A percentile compares a stretch with the other conserved stretches of the same genome.
phyloP scores from a whole-genome alignment of 2,113 vertebrate genomes.

The Aythya baeri region DNA sequence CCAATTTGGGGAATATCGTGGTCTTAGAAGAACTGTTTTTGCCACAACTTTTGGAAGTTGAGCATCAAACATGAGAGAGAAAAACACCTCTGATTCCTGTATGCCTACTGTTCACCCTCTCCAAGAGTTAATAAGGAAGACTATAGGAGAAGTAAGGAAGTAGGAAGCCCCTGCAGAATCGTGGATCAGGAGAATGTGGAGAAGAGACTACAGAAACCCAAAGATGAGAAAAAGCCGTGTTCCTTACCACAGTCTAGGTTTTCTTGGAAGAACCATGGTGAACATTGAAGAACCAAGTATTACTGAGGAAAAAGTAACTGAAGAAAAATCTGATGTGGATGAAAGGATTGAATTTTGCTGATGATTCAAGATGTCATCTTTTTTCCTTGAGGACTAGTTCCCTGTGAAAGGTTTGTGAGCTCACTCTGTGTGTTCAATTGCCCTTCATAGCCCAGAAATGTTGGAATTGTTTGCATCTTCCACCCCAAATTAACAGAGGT shows the following conservation, averaged over 20 bases:
- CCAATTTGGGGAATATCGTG: background rate
- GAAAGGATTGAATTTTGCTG: background rate
- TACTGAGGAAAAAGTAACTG: background rate
- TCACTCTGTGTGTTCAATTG: background rate
- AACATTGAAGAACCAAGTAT: background rate
- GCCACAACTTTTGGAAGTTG: background rate
- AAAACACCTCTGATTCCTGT: background rate
- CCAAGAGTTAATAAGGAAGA: background rate
- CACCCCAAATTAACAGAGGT: background rate
- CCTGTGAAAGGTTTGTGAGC: too few relatives aligned
- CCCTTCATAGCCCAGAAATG: background rate
- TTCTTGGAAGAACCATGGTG: background rate
- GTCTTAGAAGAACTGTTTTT: background rate
- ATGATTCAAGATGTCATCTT: background rate
- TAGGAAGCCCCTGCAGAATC: background rate
- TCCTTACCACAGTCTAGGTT: background rate
- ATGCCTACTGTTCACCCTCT: background rate
- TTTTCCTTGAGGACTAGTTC: background rate
- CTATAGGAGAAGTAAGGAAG: background rate
- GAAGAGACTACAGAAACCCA: background rate
- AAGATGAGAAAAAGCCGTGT: background rate
- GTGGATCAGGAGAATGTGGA: background rate
- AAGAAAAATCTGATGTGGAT: background rate
- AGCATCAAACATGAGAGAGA: background rate
- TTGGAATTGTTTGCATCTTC: background rate